phyloP scores from a whole-genome alignment of 2,113 vertebrate genomes.

The Albula glossodonta region DNA sequence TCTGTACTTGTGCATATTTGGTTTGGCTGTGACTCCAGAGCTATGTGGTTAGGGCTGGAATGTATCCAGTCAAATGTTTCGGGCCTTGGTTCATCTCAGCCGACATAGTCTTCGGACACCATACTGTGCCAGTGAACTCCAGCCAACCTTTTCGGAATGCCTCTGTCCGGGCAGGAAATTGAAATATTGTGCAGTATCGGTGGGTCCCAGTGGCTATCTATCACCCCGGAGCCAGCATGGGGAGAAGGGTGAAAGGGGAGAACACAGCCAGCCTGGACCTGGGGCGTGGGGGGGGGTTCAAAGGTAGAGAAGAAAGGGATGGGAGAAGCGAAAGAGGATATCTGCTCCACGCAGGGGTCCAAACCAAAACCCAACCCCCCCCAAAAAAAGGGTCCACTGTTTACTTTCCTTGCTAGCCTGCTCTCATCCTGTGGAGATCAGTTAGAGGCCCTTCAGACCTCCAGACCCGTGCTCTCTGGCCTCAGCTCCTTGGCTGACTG shows the following conservation, averaged over 20 bases:
- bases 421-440: neutral
- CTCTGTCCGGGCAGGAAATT: conserved; percentile 88
- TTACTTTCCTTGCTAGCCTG: neutral
- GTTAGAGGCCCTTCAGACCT: neutral
- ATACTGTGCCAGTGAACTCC: conserved; percentile 93
- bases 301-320: conserved; percentile 56
- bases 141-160: conserved; percentile 84
- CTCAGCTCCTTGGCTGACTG: neutral
- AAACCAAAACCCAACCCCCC: conserved; percentile 21
- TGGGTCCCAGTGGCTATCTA: conserved; percentile 81
- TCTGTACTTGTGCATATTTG: neutral
- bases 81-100: conserved; percentile 76
- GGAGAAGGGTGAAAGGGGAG: conserved; percentile 49
- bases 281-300: conserved; percentile 61
- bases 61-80: conserved; percentile 80
- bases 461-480: neutral
- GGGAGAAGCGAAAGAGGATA: conserved; percentile 47
- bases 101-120: conserved; percentile 70
- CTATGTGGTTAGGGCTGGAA: conserved; percentile 70
- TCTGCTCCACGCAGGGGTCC: conserved; percentile 40
- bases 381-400: neutral
- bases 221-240: conserved; percentile 72
- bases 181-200: conserved; percentile 89
- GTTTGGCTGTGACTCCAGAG: conserved; percentile 25
- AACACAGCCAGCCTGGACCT: conserved; percentile 56